Percentiles rank a stretch among this genome's conserved stretches.
These are phyloP conservation scores for Dendrophyllia cribrosa DNA, from an alignment of 64 coral and sea anemone genomes.

Conservation along the genomic window DNA sequence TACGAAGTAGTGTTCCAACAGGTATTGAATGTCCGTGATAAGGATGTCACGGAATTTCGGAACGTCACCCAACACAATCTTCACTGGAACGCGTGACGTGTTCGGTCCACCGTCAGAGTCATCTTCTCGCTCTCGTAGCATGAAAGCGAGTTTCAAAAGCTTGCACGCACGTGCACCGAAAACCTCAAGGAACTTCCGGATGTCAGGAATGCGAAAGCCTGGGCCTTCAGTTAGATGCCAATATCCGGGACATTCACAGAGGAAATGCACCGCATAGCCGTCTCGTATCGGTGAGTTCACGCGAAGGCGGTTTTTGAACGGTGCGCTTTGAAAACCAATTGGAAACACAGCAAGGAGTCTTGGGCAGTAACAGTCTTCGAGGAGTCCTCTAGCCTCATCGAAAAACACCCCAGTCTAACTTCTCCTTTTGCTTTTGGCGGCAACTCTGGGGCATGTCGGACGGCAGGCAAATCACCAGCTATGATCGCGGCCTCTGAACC, in stretches of 20 bases:
- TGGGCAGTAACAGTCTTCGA: conserved; percentile 76
- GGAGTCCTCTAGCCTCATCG: conserved; percentile 24
- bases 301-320: conserved; percentile 61
- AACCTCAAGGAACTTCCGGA: conserved; percentile 56
- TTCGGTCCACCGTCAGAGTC: background rate
- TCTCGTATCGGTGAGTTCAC: conserved; percentile 77
- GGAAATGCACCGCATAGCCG: conserved; percentile 86
- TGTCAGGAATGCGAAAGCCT: conserved; percentile 75
- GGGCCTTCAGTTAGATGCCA: conserved; percentile 86
- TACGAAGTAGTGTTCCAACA: conserved; percentile 83
- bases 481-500: conserved; percentile 61
- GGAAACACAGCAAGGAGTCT: conserved; percentile 82
- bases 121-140: conserved; percentile 46
- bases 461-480: conserved; percentile 43
- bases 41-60: conserved; percentile 45
- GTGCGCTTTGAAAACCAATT: conserved; percentile 69
- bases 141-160: conserved; percentile 75
- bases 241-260: conserved; percentile 90
- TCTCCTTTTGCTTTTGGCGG: background rate
- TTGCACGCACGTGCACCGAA: conserved; percentile 82
- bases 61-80: conserved; percentile 43
- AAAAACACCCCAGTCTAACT: conserved; percentile 28
- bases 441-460: background rate
- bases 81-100: conserved; percentile 44
- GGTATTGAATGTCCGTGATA: conserved; percentile 67